Base-by-base conservation (phyloP, 30 jellyfish, hydroid and myxozoan genomes). In the Nemopilema nomurai region DNA sequence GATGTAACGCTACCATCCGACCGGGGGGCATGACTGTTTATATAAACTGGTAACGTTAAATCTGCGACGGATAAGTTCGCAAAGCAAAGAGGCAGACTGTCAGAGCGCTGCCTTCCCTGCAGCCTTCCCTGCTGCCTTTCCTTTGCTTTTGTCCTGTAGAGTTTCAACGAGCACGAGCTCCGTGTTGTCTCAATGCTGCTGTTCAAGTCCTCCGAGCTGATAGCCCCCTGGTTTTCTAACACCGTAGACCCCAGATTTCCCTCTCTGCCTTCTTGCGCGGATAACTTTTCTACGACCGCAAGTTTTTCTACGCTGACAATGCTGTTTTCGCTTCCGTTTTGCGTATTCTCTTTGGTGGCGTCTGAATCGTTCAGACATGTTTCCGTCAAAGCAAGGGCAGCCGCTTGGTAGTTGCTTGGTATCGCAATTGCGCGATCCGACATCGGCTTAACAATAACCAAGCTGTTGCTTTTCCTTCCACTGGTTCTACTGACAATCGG, bases 61-160 rank as follows among this genome's bases (percentile, higher is more conserved):
- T 70, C 80, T 8, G 21, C 27, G 7, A 70, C 64, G 1, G 80
- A 70, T 28, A 70, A 22, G 16, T 28, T 70, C 20, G 80, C 41
- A 8, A 70, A 30, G 7, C 62, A 28, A 26, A 57, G 50, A 18
- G 80, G 80, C 57, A 70, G 50, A 28, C 80, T 70, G 17, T 70
- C 32, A 20, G 65, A 8, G 17, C 80, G 41, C 53, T 51, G 77
- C 49, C 9, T 52, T 3, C 26, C 29, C 29, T 21, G 26, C 22
- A 50, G 17, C 41, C 77, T 20, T n/a, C n/a, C n/a, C n/a, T n/a
- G n/a, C n/a, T n/a, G 57, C 13, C 57, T 41, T 41, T 41, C 57
- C 6, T 70, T 70, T 25, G 64, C 63, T 28, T 30, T 30, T 1
- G 50, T 70, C 80, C 64, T 70, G 13, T 41, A 41, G 13, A 6